phyloP scores from a whole-genome alignment of 1,140 invertebrate species.

The Meloidogyne hapla region DNA sequence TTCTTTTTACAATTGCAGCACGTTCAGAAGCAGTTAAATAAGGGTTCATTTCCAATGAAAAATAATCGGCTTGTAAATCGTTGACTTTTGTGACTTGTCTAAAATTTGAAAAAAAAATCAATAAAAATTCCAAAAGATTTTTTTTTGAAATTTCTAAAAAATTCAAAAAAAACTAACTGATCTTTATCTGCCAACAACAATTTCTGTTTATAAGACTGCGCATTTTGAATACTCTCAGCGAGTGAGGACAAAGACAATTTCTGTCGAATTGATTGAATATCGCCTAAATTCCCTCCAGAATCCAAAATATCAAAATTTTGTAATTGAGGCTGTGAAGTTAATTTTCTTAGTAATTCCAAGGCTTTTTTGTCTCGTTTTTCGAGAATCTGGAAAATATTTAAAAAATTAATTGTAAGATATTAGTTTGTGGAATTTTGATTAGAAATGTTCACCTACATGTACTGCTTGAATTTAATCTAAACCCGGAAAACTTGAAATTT shows the following conservation, averaged over 20 bases:
- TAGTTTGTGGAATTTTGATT: not conserved
- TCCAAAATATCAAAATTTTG: constrained; percentile 7
- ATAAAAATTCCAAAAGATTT: constrained; percentile 36
- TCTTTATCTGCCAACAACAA: constrained; percentile 34
- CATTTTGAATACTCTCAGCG: constrained; percentile 25
- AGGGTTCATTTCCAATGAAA: constrained; percentile 47
- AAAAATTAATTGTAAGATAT: too few relatives aligned
- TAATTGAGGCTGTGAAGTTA: constrained; percentile 8
- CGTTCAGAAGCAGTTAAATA: constrained; percentile 69
- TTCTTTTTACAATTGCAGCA: constrained; percentile 50
- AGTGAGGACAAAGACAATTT: constrained; percentile 21
- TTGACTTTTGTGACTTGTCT: constrained; percentile 46
- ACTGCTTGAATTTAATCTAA: not conserved
- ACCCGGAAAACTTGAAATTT: too few relatives aligned
- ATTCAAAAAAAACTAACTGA: constrained; percentile 20
- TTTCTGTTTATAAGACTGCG: constrained; percentile 38
- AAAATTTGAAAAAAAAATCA: constrained; percentile 23
- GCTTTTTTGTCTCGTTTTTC: not conserved
- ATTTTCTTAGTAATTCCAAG: constrained; percentile 10
- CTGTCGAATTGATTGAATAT: constrained; percentile 3
- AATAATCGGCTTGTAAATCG: constrained; percentile 59
- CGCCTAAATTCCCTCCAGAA: not conserved
- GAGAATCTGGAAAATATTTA: not conserved
- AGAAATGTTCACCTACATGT: not conserved
- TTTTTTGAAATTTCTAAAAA: constrained; percentile 30